Conservation (phyloP, 1,140 invertebrate species). For the Tribolium castaneum region DNA sequence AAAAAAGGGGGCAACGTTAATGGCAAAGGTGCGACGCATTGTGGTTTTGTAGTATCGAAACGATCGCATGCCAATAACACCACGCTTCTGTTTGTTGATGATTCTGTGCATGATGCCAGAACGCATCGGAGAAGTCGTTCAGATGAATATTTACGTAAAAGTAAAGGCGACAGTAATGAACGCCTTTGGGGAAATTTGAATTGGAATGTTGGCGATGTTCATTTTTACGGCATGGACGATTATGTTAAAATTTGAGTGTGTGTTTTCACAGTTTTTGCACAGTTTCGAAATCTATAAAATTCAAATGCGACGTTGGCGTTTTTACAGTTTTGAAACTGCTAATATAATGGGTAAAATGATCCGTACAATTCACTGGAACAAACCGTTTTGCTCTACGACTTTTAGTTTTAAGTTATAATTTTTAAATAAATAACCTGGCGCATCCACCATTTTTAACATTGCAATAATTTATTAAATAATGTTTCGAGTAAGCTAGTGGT, state of each 20-base stretch:
- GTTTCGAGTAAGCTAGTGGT: no score
- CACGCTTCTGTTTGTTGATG: conserved; percentile 20
- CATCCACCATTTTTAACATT: no score
- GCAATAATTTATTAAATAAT: no score
- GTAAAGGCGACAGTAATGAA: background rate
- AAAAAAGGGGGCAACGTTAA: conserved; percentile 66
- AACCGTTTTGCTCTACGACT: no score
- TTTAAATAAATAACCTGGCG: no score
- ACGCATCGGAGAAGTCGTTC: background rate
- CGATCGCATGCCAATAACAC: conserved; percentile 30
- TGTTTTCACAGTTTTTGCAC: background rate
- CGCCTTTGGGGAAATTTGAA: background rate
- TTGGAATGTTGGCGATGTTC: background rate
- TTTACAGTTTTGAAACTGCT: no score
- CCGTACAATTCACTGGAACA: no score
- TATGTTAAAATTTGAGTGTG: conserved; percentile 34
- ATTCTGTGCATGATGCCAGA: background rate
- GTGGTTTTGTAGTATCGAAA: conserved; percentile 24
- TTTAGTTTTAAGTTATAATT: no score
- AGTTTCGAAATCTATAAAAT: no score
- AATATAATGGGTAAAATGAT: no score
- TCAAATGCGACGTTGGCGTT: no score
- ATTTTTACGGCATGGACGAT: conserved; percentile 42
- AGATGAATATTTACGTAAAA: background rate
- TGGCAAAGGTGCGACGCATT: conserved; percentile 60